These are phyloP conservation scores for Lycodopsis pacificus DNA, from an alignment of 2,797 vertebrate species.

Conservation along the genomic window DNA sequence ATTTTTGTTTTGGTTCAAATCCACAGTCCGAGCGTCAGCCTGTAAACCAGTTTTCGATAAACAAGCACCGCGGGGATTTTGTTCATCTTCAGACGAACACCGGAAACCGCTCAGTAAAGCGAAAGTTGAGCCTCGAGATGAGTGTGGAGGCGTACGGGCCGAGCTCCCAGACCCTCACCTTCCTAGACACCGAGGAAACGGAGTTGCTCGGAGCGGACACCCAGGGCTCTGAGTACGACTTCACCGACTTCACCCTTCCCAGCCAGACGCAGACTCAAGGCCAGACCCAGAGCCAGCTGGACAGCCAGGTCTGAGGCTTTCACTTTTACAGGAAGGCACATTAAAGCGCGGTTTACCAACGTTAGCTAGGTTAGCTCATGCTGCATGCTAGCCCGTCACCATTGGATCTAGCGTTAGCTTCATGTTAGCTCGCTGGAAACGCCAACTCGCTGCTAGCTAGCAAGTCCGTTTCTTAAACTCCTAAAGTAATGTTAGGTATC, in stretches of 20 bases:
- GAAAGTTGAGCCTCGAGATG: slow-evolving; percentile 84
- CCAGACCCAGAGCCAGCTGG: slow-evolving; percentile 89
- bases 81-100: slow-evolving; percentile 22
- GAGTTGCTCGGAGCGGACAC: slow-evolving; percentile 95
- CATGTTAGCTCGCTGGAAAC: slow-evolving; percentile 51
- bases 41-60: background rate
- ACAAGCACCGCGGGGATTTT: slow-evolving; percentile 20
- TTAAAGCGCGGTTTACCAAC: slow-evolving; percentile 62
- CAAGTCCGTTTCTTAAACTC: slow-evolving; percentile 20
- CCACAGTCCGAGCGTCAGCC: slow-evolving; percentile 1
- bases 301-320: slow-evolving; percentile 85
- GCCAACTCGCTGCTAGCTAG: slow-evolving; percentile 38
- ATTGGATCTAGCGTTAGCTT: slow-evolving; percentile 44
- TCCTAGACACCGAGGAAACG: slow-evolving; percentile 95
- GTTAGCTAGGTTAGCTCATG: slow-evolving; percentile 51
- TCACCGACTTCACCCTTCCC: slow-evolving; percentile 95
- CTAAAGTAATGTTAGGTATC: background rate
- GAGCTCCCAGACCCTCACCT: slow-evolving; percentile 97
- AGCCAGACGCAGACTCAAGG: slow-evolving; percentile 95
- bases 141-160: slow-evolving; percentile 98
- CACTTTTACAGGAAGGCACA: slow-evolving; percentile 72
- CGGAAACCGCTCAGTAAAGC: slow-evolving; percentile 58
- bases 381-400: slow-evolving; percentile 59
- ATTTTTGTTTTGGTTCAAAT: slow-evolving; percentile 72
- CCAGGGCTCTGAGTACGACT: slow-evolving; percentile 96